Evolutionary conservation across 2,113 vertebrate species (phyloP).

Genomic region (Cyanistes caeruleus): DNA sequence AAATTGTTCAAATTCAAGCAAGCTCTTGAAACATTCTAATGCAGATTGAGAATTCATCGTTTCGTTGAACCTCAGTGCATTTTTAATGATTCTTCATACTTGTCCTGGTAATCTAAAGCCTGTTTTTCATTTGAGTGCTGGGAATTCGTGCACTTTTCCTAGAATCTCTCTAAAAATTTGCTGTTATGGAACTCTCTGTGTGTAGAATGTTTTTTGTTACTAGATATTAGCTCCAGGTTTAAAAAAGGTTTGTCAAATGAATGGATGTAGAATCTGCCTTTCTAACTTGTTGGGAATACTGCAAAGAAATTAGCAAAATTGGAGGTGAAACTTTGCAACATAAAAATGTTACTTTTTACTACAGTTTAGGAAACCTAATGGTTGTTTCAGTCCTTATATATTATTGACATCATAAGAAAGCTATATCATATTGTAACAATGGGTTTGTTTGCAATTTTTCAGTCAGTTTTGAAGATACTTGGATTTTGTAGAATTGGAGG

Average conservation of each 20-base stretch:
- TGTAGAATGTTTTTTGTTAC: background rate
- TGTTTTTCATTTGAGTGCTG: background rate
- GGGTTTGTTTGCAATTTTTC: background rate
- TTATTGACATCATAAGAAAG: background rate
- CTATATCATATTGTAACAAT: background rate
- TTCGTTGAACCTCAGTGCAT: background rate
- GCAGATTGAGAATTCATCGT: too few relatives aligned
- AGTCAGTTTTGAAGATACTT: background rate
- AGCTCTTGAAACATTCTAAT: background rate
- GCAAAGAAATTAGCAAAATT: background rate
- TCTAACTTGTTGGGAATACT: background rate
- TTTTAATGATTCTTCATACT: background rate
- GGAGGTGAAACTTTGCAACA: background rate
- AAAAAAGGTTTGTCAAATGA: background rate
- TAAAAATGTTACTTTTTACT: background rate
- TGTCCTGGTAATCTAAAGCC: background rate
- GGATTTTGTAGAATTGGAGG: background rate
- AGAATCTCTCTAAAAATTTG: background rate
- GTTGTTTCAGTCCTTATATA: background rate
- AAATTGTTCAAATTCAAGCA: background rate
- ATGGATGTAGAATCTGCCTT: background rate
- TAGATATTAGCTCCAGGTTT: background rate
- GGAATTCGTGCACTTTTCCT: background rate
- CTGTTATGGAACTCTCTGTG: accelerated
- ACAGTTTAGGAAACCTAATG: background rate